Evolutionary conservation across 2,888 invertebrate genomes (phyloP), one percentile per base, ranked within the genome.

Genomic region (Frankliniella fusca): DNA sequence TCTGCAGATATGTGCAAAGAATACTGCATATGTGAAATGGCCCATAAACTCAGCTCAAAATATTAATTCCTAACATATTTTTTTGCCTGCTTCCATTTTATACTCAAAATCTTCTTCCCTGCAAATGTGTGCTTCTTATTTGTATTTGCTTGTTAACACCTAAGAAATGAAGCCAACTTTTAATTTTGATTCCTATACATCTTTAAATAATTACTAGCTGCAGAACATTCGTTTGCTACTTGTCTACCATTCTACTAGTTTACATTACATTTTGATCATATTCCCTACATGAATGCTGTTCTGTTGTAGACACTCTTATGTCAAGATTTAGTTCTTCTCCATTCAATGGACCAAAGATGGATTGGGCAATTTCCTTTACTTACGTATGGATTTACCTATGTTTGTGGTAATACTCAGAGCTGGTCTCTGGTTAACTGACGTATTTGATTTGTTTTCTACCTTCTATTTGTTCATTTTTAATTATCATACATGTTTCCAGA

Each of bases 341-440:
- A 23, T 76, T 76, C 27, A 27, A 76, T 76, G 70, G 70, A 76
- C 70, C 70, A 76, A 76, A 76, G 70, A 76, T 76, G 70, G 27
- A 76, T 76, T 76, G 70, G 70, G 70, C 12, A 27, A 27, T 76
- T 76, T 27, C 27, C 23, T 76, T 27, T 38, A n/a, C 38, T 5
- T 38, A 5, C 5, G 38, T 38, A 38, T 27, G 70, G 23, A 76
- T 27, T 23, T 8, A 76, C 27, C 23, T 70, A 23, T 76, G 27
- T 27, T 27, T 76, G 70, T 76, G 70, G 70, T 27, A 27, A 76
- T 76, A 27, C 12, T 76, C 70, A 76, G 70, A 76, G 70, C 70
- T 76, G 70, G 70, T 27, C 70, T 76, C 70, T 76, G 70, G 9
- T 23, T 61, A n/a, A 23, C n/a, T 23, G n/a, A 12, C 27, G 23